Evolutionary conservation across 1,140 invertebrate genomes (phyloP).

Genomic region (Oedothorax gibbosus): DNA sequence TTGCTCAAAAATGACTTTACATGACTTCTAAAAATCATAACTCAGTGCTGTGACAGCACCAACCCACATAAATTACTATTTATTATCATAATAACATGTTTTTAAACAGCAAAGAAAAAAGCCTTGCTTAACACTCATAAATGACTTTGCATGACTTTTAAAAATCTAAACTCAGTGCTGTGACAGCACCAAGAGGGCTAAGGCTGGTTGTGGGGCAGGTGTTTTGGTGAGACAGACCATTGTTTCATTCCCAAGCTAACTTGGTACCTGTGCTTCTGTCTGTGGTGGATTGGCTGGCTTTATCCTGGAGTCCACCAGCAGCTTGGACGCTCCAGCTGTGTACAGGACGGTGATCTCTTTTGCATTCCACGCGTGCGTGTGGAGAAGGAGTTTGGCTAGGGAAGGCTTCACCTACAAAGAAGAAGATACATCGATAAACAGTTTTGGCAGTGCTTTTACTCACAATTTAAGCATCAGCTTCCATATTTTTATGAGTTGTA

Average conservation of each 20-base stretch:
- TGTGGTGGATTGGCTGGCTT: conserved; percentile 75
- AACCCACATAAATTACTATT: no score
- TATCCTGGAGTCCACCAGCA: conserved; percentile 84
- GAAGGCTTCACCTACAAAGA: conserved; percentile 83
- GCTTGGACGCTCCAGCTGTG: conserved; percentile 73
- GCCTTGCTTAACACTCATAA: no score
- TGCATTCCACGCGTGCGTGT: conserved; percentile 88
- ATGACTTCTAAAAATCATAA: no score
- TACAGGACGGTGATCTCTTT: conserved; percentile 83
- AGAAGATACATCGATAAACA: conserved; percentile 45
- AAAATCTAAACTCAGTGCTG: no score
- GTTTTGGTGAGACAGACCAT: neutral
- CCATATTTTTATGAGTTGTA: neutral
- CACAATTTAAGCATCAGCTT: neutral
- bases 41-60: no score
- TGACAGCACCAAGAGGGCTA: no score
- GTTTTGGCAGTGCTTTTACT: neutral
- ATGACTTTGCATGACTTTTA: no score
- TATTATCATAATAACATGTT: no score
- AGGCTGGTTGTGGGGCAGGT: no score
- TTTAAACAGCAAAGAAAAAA: no score
- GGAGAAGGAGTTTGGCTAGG: conserved; percentile 89
- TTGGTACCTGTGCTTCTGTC: conserved; percentile 59
- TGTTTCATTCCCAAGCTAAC: neutral
- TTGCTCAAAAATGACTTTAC: no score